phyloP scores from a whole-genome alignment of 2,113 vertebrate genomes.

The Turnix velox region DNA sequence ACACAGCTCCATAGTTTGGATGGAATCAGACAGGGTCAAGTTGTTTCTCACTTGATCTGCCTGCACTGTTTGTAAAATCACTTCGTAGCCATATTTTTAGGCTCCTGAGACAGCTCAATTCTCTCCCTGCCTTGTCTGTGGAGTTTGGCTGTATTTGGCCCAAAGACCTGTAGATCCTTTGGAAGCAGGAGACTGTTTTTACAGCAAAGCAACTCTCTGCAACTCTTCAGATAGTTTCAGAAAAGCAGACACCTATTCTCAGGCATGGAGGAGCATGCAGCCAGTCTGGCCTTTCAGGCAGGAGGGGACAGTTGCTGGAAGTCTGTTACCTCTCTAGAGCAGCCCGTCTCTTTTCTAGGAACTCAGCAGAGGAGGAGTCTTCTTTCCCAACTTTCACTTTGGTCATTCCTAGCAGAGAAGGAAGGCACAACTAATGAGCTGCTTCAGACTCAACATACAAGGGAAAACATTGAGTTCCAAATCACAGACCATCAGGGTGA shows the following conservation, averaged over 20 bases:
- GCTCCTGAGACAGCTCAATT: background rate
- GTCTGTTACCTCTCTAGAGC: slow-evolving; percentile 89
- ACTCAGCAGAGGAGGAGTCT: slow-evolving; percentile 93
- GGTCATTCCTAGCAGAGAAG: slow-evolving; percentile 86
- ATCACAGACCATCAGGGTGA: background rate
- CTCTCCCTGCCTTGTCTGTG: background rate
- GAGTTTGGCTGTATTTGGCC: background rate
- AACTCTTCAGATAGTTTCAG: background rate
- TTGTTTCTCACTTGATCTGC: background rate
- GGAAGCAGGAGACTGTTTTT: background rate
- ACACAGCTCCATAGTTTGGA: background rate
- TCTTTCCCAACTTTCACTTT: slow-evolving; percentile 99
- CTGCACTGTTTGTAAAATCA: background rate
- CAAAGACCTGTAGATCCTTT: background rate
- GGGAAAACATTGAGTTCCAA: background rate
- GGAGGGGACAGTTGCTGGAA: background rate
- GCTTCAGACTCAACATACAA: background rate
- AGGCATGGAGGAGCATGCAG: background rate
- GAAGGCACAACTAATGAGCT: background rate
- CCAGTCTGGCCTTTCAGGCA: background rate
- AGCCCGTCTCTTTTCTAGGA: slow-evolving; percentile 91
- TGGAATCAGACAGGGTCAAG: background rate
- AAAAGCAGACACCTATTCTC: background rate
- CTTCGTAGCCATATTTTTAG: background rate
- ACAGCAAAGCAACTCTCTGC: background rate